Evolutionary conservation across 53 echinoderm and acorn worm genomes (phyloP), one percentile per base, ranked within the genome.

Genomic region (Actinopyga echinites): DNA sequence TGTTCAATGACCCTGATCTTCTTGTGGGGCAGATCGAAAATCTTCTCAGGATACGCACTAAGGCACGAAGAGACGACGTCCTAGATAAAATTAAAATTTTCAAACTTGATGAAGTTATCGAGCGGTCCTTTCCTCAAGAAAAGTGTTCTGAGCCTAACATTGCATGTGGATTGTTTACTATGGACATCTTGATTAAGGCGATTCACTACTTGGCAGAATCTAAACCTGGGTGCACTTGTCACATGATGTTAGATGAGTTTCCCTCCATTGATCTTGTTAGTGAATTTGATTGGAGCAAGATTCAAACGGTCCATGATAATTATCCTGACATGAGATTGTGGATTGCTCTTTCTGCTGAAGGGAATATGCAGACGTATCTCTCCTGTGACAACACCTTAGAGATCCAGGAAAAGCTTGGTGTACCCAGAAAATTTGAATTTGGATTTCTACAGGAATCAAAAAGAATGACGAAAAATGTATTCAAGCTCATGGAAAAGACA

Each of bases 291-390:
- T 71, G 71, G 71, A 26, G 44, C n/a, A 44, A 44, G 6, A 40
- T 71, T 9, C 40, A 45, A 22, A 23, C 35, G 1, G 40, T 71
- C 9, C 7, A 71, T 71, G 42, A 28, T 11, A n/a, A 24, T 13
- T 71, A 42, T 71, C 71, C 71, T 21, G 20, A 71, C 6, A 71
- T 71, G 71, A 71, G 71, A 26, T 42, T 71, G 15, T 71, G 71
- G 71, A 26, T 71, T 23, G n/a, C 71, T 22, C 36, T 71, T 13
- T 71, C 71, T 8, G 71, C 71, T 1, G 71, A 71, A 20, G 71
- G 71, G 15, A 38, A 71, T 44, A 71, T 71, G 71, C 71, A 38
- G 44, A 71, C 71, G 12, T 71, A 32, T 22, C 24, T 71, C 22
- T 40, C 71, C 1, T 71, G 71, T 26, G 71, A 71, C 13, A 44